Conservation (phyloP, 2,888 invertebrate species). For the Ischnura elegans region DNA sequence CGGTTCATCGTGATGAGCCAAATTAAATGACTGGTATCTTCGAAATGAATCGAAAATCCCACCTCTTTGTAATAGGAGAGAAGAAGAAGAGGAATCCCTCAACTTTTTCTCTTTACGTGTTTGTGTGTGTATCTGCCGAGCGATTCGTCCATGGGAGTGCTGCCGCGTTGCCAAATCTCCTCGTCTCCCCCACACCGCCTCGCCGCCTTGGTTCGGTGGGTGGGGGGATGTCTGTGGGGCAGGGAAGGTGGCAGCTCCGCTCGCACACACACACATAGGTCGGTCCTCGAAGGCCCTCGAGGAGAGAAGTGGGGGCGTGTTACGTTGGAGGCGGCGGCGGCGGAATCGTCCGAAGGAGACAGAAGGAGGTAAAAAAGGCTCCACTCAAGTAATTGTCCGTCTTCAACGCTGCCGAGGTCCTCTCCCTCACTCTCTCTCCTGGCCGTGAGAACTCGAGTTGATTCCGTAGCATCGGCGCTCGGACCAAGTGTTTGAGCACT, state of each 20-base stretch:
- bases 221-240: neutral
- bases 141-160: slow-evolving; percentile 61
- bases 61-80: no score
- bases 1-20: no score
- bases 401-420: neutral
- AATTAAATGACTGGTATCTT: no score
- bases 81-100: neutral
- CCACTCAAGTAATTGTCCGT: neutral
- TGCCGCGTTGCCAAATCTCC: slow-evolving; percentile 33
- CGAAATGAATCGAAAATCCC: no score
- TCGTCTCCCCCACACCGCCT: slow-evolving; percentile 8
- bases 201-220: slow-evolving; percentile 9
- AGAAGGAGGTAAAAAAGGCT: neutral
- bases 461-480: neutral
- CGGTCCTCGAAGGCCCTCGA: no score
- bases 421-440: neutral
- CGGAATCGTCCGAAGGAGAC: neutral
- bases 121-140: neutral
- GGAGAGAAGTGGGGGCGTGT: neutral
- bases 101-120: neutral
- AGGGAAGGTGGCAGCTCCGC: neutral
- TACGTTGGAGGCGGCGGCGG: neutral
- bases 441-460: neutral
- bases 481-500: neutral
- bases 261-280: no score